Conservation (phyloP, 1,140 invertebrate genomes). For the Ridgeia piscesae region DNA sequence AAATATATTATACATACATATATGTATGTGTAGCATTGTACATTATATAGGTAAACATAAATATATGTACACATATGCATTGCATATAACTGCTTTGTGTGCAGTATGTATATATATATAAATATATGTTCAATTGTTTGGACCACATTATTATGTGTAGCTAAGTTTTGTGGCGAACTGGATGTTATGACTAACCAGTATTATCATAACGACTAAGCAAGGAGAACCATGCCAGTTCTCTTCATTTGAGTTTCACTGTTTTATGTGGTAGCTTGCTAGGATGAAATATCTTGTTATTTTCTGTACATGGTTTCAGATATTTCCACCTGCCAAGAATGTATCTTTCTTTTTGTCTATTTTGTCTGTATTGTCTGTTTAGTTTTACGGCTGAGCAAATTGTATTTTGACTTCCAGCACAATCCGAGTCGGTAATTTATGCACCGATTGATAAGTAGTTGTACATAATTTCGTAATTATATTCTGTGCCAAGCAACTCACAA, state of each 20-base stretch:
- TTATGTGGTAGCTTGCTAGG: not conserved
- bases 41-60: not conserved
- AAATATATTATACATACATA: not conserved
- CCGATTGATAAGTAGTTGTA: not conserved
- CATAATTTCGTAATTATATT: not conserved
- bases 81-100: not conserved
- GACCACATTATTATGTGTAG: not conserved
- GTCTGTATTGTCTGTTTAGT: not conserved
- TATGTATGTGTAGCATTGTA: not conserved
- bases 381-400: not conserved
- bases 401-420: not conserved
- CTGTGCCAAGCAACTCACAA: not conserved
- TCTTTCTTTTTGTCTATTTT: too few species aligned
- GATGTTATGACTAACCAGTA: not conserved
- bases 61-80: not conserved
- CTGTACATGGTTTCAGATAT: not conserved
- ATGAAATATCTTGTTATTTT: not conserved
- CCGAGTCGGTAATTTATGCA: not conserved
- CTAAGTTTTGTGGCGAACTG: not conserved
- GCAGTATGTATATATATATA: too few species aligned
- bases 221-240: not conserved
- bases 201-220: not conserved
- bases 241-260: not conserved
- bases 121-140: not conserved
- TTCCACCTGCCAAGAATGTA: not conserved